A percentile compares a stretch with the other conserved stretches of the same genome.
These are phyloP conservation scores for Lacanobia oleracea DNA, from an alignment of 2,888 invertebrate species.

Conservation along the genomic window DNA sequence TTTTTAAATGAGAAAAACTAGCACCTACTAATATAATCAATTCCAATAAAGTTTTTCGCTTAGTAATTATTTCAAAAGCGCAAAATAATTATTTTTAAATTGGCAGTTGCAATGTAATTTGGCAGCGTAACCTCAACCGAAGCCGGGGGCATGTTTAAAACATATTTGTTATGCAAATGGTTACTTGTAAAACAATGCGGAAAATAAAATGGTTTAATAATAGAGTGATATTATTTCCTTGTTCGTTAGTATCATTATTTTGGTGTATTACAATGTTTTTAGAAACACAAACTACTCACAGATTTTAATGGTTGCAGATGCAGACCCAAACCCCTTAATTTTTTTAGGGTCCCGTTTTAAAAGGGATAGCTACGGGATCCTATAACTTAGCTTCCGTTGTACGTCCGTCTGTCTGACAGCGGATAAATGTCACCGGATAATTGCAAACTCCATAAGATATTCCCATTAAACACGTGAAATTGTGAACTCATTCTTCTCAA, in stretches of 20 bases:
- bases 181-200: conserved; percentile 35
- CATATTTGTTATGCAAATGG: conserved; percentile 44
- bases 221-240: conserved; percentile 22
- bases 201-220: conserved; percentile 12
- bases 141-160: neutral
- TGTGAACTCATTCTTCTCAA: too few relatives aligned
- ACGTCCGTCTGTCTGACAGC: too few relatives aligned
- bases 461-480: too few relatives aligned
- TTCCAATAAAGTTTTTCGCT: neutral
- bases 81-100: conserved; percentile 29
- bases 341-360: too few relatives aligned
- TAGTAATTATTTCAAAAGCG: neutral
- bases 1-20: too few relatives aligned
- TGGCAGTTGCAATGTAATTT: conserved; percentile 38
- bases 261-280: conserved; percentile 2
- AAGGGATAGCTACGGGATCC: too few relatives aligned
- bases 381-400: too few relatives aligned
- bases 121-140: conserved; percentile 25
- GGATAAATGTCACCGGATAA: too few relatives aligned
- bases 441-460: too few relatives aligned
- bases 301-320: too few relatives aligned
- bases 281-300: too few relatives aligned
- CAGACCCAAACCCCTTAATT: too few relatives aligned
- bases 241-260: conserved; percentile 28
- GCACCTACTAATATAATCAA: neutral